These are phyloP conservation scores for Zhuqinia jingwanae DNA, from an alignment of 2,888 invertebrate genomes.

Conservation along the genomic window DNA sequence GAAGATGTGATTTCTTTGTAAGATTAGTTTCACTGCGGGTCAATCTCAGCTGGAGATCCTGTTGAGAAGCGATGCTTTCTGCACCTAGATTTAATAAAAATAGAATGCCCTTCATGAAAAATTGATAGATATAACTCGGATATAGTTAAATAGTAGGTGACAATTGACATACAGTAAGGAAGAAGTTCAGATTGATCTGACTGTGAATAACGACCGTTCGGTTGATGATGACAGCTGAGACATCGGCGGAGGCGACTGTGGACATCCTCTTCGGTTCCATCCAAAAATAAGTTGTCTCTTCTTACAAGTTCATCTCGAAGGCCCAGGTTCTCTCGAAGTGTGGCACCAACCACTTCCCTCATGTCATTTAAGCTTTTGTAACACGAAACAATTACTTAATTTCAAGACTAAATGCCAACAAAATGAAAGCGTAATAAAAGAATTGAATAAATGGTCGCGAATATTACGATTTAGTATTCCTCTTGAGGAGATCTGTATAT, in stretches of 20 bases:
- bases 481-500: constrained; percentile 43
- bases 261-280: background rate
- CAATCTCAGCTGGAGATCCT: constrained; percentile 26
- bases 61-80: background rate
- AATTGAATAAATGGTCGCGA: no score
- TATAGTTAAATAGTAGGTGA: background rate
- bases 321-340: constrained; percentile 36
- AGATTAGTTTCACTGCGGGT: constrained; percentile 63
- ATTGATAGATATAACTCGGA: no score
- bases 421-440: no score
- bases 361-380: constrained; percentile 19
- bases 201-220: no score
- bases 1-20: constrained; percentile 71
- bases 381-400: no score
- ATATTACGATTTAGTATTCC: constrained; percentile 52
- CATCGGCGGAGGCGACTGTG: background rate
- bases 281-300: constrained; percentile 35
- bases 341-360: constrained; percentile 3
- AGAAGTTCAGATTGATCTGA: no score
- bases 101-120: no score
- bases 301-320: constrained; percentile 34
- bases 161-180: no score
- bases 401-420: no score
- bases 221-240: background rate
- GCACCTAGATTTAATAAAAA: background rate